Conservation (phyloP, 2,797 vertebrate species). For the Oceanodroma leucorhoa region DNA sequence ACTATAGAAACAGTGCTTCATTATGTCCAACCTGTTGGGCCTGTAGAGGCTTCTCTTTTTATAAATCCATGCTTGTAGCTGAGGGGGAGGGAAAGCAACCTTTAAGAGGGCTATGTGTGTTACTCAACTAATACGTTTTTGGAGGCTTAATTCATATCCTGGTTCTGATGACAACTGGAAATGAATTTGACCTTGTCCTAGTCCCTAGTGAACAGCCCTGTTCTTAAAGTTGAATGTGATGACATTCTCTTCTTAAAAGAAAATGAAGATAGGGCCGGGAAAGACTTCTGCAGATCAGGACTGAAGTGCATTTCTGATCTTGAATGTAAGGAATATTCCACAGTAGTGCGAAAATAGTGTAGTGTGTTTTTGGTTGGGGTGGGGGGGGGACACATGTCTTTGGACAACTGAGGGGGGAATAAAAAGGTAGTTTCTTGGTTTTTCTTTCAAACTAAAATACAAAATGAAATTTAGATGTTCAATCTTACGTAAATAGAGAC, state of each 20-base stretch:
- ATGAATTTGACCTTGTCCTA: constrained; percentile 50
- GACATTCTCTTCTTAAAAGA: not conserved
- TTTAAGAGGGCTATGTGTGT: constrained; percentile 1
- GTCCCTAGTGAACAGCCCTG: not conserved
- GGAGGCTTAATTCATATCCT: constrained; percentile 49
- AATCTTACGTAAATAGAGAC: not conserved
- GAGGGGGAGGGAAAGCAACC: not conserved
- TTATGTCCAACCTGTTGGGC: constrained; percentile 58
- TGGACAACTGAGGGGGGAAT: not conserved
- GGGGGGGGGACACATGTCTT: not conserved
- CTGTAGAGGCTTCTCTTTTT: constrained; percentile 26
- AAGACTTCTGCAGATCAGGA: not conserved
- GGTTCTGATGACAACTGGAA: constrained; percentile 50
- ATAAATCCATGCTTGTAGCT: constrained; percentile 25
- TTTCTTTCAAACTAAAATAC: not conserved
- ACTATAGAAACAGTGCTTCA: constrained; percentile 52
- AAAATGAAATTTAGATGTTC: not conserved
- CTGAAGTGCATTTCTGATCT: not conserved
- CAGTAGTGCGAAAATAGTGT: not conserved
- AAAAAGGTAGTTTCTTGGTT: not conserved
- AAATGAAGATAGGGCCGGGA: not conserved
- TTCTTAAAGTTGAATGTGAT: not conserved
- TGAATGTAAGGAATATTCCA: not conserved
- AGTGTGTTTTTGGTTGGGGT: not conserved
- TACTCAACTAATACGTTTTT: constrained; percentile 7